phyloP scores from a whole-genome alignment of 2,113 vertebrate species.

The Myotis davidii region DNA sequence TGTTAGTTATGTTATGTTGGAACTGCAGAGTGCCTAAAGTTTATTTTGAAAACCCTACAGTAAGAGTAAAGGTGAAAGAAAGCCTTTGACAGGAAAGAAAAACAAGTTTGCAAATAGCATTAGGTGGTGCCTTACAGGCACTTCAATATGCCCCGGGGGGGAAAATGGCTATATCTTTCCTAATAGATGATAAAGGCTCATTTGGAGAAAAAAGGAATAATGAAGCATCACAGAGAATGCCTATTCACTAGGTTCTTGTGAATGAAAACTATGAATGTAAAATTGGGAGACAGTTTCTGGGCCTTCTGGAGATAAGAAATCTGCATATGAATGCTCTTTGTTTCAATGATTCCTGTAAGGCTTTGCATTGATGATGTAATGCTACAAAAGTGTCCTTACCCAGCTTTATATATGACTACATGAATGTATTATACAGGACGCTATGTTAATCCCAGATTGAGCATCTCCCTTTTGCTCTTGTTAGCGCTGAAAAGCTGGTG shows the following conservation, averaged over 20 bases:
- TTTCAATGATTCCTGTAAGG: constrained; percentile 47
- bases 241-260: constrained; percentile 56
- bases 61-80: constrained; percentile 56
- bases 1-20: background rate
- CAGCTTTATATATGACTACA: constrained; percentile 38
- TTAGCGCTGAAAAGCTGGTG: constrained; percentile 32
- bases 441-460: constrained; percentile 53
- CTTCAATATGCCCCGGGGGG: constrained; percentile 13
- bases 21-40: constrained; percentile 5
- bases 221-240: constrained; percentile 21
- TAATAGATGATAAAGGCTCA: constrained; percentile 51
- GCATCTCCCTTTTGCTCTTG: constrained; percentile 20
- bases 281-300: constrained; percentile 49
- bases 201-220: constrained; percentile 58
- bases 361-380: constrained; percentile 10
- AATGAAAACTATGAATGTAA: constrained; percentile 68
- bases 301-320: constrained; percentile 39
- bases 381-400: background rate
- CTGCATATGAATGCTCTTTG: constrained; percentile 58
- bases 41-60: constrained; percentile 59
- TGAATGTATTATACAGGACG: constrained; percentile 11
- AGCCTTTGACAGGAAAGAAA: constrained; percentile 51
- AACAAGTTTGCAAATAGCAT: constrained; percentile 32
- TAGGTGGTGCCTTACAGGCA: constrained; percentile 1
- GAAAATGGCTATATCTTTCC: background rate